Evolutionary conservation across 2,888 invertebrate genomes (phyloP), one percentile per base, ranked within the genome.

Genomic region (Xestia xanthographa): DNA sequence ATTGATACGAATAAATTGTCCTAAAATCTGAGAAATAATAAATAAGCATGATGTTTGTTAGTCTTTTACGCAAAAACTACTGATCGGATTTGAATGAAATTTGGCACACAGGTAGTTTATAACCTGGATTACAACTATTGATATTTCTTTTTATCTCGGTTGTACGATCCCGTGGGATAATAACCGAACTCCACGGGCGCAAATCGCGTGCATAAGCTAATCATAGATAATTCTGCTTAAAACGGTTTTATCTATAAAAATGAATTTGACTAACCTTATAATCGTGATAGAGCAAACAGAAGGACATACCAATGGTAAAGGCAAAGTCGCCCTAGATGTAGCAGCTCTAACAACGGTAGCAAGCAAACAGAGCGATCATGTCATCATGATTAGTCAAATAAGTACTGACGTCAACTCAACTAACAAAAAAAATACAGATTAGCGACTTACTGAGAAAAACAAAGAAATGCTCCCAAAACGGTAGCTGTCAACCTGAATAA

Each of bases 361-460:
- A 69, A 65, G 71, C 50, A 78, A 78, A 83, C 78, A 87, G 29
- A 63, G 63, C 34, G 74, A 88, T 80, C 71, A 79, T 85, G 79
- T 78, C 79, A 66, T 70, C 74, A 67, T 72, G 72, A 88, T 84
- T 78, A 75, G 14, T 71, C 74, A 80, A 88, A 83, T 84, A 83
- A 89, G 72, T 70, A 74, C 72, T 71, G 71, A 70, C 79, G 79
- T 86, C 74, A 84, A 87, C 82, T 75, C 53, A 29, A 75, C 68
- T 67, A 83, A 84, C 76, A 84, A 88, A 88, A 88, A 86, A 92
- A 92, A 92, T 90, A 92, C 66, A 92, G 92, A 94, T 94, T 93
- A 94, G 92, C 92, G 90, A 92, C 90, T 92, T 85, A 91, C 90
- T 82, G 90, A 90, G 90, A 93, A 93, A 94, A 93, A 93, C 91